Evolutionary conservation across 1,140 invertebrate genomes (phyloP).

Genomic region (Drosophila suzukii): DNA sequence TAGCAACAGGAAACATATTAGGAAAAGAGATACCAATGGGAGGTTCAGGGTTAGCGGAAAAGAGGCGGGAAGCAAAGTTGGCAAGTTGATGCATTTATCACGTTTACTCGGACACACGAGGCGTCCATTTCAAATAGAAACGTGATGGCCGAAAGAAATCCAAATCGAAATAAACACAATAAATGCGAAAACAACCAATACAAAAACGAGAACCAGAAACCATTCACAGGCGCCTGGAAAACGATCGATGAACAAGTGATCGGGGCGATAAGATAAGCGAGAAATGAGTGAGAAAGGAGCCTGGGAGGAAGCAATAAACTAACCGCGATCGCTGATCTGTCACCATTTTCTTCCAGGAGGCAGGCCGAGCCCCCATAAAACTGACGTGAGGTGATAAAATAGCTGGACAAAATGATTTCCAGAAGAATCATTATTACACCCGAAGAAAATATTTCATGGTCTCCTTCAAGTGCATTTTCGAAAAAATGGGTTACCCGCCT

Average conservation of each 20-base stretch:
- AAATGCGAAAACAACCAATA: conserved; percentile 40
- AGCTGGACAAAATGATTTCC: conserved; percentile 73
- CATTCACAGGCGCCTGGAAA: conserved; percentile 35
- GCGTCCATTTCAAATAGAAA: conserved; percentile 78
- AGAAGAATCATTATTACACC: conserved; percentile 19
- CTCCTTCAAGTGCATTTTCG: too few relatives aligned
- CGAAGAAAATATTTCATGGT: neutral
- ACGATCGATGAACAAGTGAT: conserved; percentile 44
- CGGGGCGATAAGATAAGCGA: conserved; percentile 45
- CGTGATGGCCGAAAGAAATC: conserved; percentile 34
- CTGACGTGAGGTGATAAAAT: conserved; percentile 76
- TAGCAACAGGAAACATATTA: neutral
- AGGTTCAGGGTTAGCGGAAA: neutral
- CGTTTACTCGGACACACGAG: conserved; percentile 81
- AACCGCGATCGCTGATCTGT: conserved; percentile 76
- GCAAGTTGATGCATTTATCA: conserved; percentile 62
- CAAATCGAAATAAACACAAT: conserved; percentile 21
- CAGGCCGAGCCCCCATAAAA: conserved; percentile 68
- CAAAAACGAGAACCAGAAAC: conserved; percentile 1
- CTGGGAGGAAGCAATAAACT: conserved; percentile 76
- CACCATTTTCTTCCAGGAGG: conserved; percentile 55
- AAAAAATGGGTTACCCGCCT: neutral
- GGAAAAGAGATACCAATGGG: neutral
- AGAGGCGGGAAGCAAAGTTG: conserved; percentile 13
- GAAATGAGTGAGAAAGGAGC: conserved; percentile 25